Evolutionary conservation across 2,888 invertebrate genomes (phyloP), one percentile per base, ranked within the genome.

Genomic region (Agrilus mali): DNA sequence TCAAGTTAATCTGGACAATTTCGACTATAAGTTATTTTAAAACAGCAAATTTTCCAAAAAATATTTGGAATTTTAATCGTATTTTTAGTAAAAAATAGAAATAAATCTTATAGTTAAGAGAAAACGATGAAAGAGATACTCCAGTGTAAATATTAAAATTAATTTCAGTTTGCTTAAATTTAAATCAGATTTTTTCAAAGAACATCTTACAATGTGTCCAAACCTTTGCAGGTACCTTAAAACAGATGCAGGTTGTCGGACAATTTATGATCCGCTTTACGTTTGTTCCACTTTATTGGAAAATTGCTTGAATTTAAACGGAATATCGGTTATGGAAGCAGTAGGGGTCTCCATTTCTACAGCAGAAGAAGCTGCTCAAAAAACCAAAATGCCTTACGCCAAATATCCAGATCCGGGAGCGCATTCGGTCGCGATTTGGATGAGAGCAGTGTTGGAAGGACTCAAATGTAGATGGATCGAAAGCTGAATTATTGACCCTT

Each of bases 231-330:
- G 70, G 56, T 81, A 82, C 59, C 77, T 80, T 33, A 72, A 74
- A 47, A 78, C 78, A 1, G 66, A 69, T 48, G 66, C 71, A 34
- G 81, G 81, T 1, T 75, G 80, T 51, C 67, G 78, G 48, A 81
- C 82, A 10, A 73, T 84, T 77, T 78, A 78, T 49, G 65, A 64
- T 51, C 61, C 66, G 20, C 50, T 70, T 32, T 48, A 53, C 36
- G 52, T 55, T 12, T 62, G 60, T 22, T 53, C 57, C 34, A 44
- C 42, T 33, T 48, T 51, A 12, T 50, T 64, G n/a, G 50, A 53
- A 47, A 48, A 56, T 14, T 48, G 54, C 38, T 50, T 59, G 5
- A 44, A 50, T n/a, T 10, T 27, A 27, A 46, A 38, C 6, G 53
- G 51, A 10, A 40, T 44, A 34, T 44, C 56, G 36, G 53, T 52